A percentile compares a stretch with the other conserved stretches of the same genome.
phyloP scores from a whole-genome alignment of 2,113 vertebrate genomes.

The Mustelus asterias region DNA sequence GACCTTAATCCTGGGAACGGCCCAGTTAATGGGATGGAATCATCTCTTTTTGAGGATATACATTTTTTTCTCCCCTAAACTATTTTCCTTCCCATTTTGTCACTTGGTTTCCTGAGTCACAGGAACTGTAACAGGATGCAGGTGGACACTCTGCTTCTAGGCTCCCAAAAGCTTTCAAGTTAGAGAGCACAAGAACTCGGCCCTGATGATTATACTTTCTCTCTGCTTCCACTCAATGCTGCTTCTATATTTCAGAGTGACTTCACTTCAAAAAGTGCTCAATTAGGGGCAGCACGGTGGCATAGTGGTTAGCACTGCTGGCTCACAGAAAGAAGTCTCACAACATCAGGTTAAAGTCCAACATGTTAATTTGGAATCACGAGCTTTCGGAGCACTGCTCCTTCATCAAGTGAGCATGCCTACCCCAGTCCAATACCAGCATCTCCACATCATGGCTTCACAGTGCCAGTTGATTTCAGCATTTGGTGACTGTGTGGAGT shows the following conservation, averaged over 20 bases:
- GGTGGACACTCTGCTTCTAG: background rate
- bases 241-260: background rate
- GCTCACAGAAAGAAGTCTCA: no score
- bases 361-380: no score
- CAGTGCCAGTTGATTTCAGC: no score
- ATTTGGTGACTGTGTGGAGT: no score
- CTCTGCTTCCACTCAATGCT: background rate
- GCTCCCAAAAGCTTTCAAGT: background rate
- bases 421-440: no score
- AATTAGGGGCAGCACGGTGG: no score
- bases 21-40: background rate
- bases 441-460: no score
- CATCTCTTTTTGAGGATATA: background rate
- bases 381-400: no score
- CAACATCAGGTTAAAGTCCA: no score
- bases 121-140: background rate
- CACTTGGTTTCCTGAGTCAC: background rate
- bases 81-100: background rate
- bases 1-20: background rate
- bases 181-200: background rate
- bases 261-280: background rate
- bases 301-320: no score
- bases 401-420: no score
- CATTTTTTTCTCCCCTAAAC: background rate
- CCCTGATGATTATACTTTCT: background rate